Evolutionary conservation across 2,797 vertebrate genomes (phyloP).

Genomic region (Crenichthys baileyi): DNA sequence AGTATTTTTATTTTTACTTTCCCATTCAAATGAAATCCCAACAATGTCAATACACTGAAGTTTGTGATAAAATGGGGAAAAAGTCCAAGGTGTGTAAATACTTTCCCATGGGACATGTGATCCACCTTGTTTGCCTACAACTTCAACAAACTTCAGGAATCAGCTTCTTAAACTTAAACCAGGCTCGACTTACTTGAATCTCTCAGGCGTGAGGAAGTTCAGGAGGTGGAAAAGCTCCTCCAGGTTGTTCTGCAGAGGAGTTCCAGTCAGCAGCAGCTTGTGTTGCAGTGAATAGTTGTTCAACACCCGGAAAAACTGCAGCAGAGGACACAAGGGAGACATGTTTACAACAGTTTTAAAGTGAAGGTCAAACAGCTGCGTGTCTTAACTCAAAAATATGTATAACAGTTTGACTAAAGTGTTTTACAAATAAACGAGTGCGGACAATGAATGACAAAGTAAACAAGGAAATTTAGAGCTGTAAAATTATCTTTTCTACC

Average conservation of each 20-base stretch:
- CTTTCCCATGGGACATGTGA: neutral
- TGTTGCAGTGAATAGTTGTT: slow-evolving; percentile 97
- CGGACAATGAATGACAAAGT: neutral
- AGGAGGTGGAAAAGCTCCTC: slow-evolving; percentile 97
- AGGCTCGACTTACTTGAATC: slow-evolving; percentile 87
- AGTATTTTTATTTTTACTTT: neutral
- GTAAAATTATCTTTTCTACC: neutral
- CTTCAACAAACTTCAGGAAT: too few species aligned
- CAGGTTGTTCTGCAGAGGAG: slow-evolving; percentile 96
- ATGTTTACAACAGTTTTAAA: neutral
- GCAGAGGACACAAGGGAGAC: slow-evolving; percentile 6
- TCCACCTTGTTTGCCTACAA: neutral
- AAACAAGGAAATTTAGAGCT: neutral
- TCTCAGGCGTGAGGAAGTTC: slow-evolving; percentile 95
- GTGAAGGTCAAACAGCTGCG: neutral
- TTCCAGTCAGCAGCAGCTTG: slow-evolving; percentile 95
- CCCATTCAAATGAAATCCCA: neutral
- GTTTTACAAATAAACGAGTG: neutral
- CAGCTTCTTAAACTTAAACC: neutral
- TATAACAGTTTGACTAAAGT: neutral
- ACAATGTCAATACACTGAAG: too few species aligned
- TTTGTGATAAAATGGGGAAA: neutral
- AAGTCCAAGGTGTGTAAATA: neutral
- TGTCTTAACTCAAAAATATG: too few species aligned
- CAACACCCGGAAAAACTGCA: slow-evolving; percentile 94